A percentile compares a stretch with the other conserved stretches of the same genome.
Conservation (phyloP, 2,888 invertebrate genomes). For the Neoitamus cyanurus region DNA sequence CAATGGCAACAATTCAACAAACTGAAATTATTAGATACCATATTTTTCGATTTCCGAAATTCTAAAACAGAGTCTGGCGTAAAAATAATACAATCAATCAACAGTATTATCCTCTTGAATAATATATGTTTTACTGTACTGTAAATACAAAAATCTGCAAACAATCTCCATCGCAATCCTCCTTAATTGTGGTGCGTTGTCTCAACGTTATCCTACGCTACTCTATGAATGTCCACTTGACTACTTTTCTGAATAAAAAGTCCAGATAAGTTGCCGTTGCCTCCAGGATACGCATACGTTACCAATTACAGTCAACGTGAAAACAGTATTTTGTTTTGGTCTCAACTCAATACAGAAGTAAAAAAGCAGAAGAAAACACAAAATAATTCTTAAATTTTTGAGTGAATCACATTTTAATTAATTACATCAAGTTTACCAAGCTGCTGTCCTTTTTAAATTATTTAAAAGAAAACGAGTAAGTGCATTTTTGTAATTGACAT, state of each 20-base stretch:
- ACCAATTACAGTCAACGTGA: neutral
- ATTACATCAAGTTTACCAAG: neutral
- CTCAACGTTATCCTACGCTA: no score
- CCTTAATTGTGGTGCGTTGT: no score
- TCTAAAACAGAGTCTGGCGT: no score
- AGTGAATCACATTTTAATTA: neutral
- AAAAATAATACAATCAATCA: no score
- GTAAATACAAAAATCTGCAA: no score
- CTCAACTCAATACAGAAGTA: neutral
- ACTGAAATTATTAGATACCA: no score
- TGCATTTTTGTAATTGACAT: neutral
- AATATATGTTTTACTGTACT: no score
- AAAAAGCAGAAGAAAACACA: neutral
- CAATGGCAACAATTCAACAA: no score
- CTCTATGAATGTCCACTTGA: neutral
- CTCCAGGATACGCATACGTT: neutral
- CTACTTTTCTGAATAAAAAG: neutral
- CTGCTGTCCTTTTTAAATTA: neutral
- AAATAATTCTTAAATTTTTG: conserved; percentile 2
- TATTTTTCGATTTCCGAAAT: no score
- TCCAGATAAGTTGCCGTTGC: neutral
- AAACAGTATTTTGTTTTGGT: conserved; percentile 16
- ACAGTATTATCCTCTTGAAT: no score
- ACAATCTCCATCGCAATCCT: no score
- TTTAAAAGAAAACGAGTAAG: neutral